phyloP scores from a whole-genome alignment of 1,140 invertebrate species.

The Charaxes varanes region DNA sequence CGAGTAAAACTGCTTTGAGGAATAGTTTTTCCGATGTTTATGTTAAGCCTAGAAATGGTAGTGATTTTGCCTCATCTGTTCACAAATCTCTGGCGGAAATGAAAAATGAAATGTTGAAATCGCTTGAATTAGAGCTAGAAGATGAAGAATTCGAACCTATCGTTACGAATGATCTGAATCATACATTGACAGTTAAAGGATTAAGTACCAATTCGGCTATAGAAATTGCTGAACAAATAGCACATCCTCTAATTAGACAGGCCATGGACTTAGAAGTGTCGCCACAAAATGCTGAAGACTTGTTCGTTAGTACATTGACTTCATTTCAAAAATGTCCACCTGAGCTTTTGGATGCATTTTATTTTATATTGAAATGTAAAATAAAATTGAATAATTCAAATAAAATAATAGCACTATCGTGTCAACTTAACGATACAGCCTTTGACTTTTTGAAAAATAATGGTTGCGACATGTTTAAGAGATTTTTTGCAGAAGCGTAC shows the following conservation, averaged over 20 bases:
- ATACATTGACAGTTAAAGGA: slow-evolving; percentile 51
- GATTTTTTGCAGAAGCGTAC: slow-evolving; percentile 43
- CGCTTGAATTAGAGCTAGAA: slow-evolving; percentile 40
- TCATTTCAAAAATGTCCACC: slow-evolving; percentile 39
- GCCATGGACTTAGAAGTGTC: slow-evolving; percentile 10
- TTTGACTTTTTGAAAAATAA: slow-evolving; percentile 16
- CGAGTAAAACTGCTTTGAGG: slow-evolving; percentile 69
- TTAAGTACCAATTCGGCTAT: slow-evolving; percentile 35
- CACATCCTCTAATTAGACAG: slow-evolving; percentile 30
- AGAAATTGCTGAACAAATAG: slow-evolving; percentile 47
- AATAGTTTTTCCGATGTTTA: slow-evolving; percentile 81
- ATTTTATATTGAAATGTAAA: slow-evolving; percentile 24
- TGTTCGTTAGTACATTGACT: slow-evolving; percentile 31
- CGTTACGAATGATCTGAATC: slow-evolving; percentile 17
- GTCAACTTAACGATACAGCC: slow-evolving; percentile 27
- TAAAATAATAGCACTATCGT: slow-evolving; percentile 13
- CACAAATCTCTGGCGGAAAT: slow-evolving; percentile 58
- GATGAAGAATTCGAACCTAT: slow-evolving; percentile 22
- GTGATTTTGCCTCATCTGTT: slow-evolving; percentile 64
- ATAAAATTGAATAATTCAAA: slow-evolving; percentile 13
- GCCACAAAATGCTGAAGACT: slow-evolving; percentile 13
- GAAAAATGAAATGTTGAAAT: slow-evolving; percentile 64
- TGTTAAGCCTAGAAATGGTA: slow-evolving; percentile 75
- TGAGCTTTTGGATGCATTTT: slow-evolving; percentile 18
- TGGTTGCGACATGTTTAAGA: slow-evolving; percentile 25